Conservation (phyloP, 2,797 vertebrate genomes). For the Enteromius unitaeniatus region DNA sequence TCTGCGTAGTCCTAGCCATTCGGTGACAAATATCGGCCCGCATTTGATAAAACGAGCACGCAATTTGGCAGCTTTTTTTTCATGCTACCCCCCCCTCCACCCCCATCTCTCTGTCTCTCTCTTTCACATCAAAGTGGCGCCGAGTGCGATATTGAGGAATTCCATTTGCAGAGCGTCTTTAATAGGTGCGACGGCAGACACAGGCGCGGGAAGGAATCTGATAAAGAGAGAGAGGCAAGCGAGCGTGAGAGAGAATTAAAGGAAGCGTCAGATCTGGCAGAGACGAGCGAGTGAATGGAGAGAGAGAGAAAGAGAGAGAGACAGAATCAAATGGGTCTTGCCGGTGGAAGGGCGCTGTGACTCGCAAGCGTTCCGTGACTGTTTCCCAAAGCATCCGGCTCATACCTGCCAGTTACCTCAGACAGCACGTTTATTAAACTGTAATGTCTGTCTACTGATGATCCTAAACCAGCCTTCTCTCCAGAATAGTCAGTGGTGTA, state of each 20-base stretch:
- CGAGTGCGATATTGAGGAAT: conserved; percentile 56
- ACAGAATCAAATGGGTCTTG: conserved; percentile 50
- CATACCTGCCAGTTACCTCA: conserved; percentile 36
- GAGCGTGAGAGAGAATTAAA: conserved; percentile 52
- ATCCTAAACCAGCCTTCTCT: not conserved
- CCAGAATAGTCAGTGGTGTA: not conserved
- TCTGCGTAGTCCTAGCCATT: conserved; percentile 27
- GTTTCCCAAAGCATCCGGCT: conserved; percentile 18
- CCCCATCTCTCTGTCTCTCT: conserved; percentile 4
- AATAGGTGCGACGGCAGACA: conserved; percentile 58
- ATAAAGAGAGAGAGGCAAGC: conserved; percentile 50
- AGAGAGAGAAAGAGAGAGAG: conserved; percentile 36
- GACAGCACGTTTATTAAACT: conserved; percentile 34
- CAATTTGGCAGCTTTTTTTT: conserved; percentile 37
- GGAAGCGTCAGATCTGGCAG: conserved; percentile 54
- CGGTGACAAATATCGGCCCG: conserved; percentile 28
- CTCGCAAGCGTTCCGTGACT: conserved; percentile 36
- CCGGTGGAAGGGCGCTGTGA: conserved; percentile 22
- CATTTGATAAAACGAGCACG: conserved; percentile 43
- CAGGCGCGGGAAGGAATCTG: conserved; percentile 49
- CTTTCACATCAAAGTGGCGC: conserved; percentile 55
- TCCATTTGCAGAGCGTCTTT: conserved; percentile 60
- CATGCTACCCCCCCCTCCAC: not conserved
- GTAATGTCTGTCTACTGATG: conserved; percentile 1
- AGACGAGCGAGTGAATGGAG: conserved; percentile 22